Conservation (phyloP, 2,888 invertebrate genomes). For the Acanthococcus lagerstroemiae region DNA sequence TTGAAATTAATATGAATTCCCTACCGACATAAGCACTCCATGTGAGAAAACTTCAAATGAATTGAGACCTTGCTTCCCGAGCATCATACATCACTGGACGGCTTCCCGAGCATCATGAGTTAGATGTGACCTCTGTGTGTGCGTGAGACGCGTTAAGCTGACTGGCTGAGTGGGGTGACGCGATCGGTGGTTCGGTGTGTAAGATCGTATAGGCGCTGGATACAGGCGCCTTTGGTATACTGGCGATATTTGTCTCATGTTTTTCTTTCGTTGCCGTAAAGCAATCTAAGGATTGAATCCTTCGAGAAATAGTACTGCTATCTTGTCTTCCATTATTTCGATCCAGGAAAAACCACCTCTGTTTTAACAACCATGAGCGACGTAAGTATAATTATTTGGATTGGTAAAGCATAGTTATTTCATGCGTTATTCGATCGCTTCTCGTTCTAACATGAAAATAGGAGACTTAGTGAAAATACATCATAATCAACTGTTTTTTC, state of each 20-base stretch:
- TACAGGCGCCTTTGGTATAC: no score
- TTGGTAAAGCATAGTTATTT: neutral
- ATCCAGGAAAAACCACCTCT: no score
- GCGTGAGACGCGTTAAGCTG: no score
- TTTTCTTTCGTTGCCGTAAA: no score
- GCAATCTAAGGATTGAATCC: no score
- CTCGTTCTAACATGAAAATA: neutral
- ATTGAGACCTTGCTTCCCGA: neutral
- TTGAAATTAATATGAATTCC: neutral
- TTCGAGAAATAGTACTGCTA: no score
- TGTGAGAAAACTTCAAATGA: neutral
- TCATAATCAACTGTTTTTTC: neutral
- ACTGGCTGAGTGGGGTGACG: no score
- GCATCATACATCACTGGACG: neutral
- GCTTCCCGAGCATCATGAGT: neutral
- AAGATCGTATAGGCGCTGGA: no score
- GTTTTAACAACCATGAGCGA: neutral
- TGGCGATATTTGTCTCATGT: no score
- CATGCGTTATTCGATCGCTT: neutral
- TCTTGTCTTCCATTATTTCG: no score
- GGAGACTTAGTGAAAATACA: neutral
- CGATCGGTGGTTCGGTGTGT: no score
- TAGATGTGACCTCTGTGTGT: no score
- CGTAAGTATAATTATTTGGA: neutral
- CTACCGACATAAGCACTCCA: neutral